phyloP scores from a whole-genome alignment of 2,113 vertebrate genomes.

The Pachyramphus minor region DNA sequence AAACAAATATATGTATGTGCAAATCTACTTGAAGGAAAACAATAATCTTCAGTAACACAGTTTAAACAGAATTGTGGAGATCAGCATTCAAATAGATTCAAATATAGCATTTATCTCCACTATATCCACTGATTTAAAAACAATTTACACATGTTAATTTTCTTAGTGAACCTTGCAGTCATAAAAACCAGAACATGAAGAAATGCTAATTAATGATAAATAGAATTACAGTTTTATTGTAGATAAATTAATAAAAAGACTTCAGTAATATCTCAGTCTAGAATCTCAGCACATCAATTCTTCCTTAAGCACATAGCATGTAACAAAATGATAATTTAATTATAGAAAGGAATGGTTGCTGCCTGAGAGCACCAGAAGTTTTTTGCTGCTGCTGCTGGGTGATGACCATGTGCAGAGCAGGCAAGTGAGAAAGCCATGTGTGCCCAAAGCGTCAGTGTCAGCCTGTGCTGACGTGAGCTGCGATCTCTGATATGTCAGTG shows the following conservation, averaged over 20 bases:
- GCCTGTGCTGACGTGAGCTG: neutral
- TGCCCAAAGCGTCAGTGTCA: slow-evolving; percentile 54
- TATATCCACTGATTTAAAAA: neutral
- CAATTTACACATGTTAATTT: neutral
- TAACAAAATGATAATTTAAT: neutral
- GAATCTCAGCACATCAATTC: neutral
- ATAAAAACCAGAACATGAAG: neutral
- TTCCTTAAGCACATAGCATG: neutral
- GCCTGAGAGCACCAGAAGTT: neutral
- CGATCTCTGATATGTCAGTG: slow-evolving; percentile 6
- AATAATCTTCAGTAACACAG: neutral
- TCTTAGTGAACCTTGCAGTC: neutral
- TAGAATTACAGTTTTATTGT: neutral
- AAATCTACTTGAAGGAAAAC: neutral
- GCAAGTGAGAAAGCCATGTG: slow-evolving; percentile 35
- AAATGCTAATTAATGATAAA: neutral
- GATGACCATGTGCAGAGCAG: neutral
- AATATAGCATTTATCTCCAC: neutral
- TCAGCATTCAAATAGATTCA: neutral
- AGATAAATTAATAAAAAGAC: neutral
- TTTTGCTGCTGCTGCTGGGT: neutral
- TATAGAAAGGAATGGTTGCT: slow-evolving; percentile 25
- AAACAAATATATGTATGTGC: neutral
- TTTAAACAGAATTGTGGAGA: neutral
- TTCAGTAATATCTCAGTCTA: neutral